Conservation (phyloP, 2,888 invertebrate species). For the Drosophila neotestacea region DNA sequence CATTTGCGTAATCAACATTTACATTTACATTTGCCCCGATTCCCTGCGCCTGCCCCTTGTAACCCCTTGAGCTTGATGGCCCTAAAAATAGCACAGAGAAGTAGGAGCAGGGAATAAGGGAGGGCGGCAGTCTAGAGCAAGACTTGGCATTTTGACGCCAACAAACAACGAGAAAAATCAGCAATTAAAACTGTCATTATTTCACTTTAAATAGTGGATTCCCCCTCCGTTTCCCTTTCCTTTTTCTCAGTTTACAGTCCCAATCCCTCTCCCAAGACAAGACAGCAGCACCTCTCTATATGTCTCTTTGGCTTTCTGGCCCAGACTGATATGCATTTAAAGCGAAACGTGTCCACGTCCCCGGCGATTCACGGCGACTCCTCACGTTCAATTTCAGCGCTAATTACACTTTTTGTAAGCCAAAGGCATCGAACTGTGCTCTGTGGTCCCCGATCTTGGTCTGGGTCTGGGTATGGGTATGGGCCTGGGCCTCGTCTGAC, state of each 20-base stretch:
- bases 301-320: slow-evolving; percentile 1
- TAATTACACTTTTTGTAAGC: slow-evolving; percentile 83
- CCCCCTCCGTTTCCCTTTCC: not conserved
- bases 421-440: slow-evolving; percentile 55
- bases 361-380: slow-evolving; percentile 44
- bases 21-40: slow-evolving; percentile 37
- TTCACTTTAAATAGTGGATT: slow-evolving; percentile 71
- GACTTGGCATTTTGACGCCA: slow-evolving; percentile 73
- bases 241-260: too few relatives aligned
- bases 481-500: slow-evolving; percentile 21
- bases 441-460: not conserved
- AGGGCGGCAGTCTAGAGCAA: slow-evolving; percentile 32
- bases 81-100: slow-evolving; percentile 59
- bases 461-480: not conserved
- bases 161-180: slow-evolving; percentile 66
- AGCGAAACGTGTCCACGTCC: slow-evolving; percentile 75
- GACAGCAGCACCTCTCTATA: slow-evolving; percentile 4
- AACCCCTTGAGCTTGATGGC: slow-evolving; percentile 12
- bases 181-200: slow-evolving; percentile 81
- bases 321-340: slow-evolving; percentile 78
- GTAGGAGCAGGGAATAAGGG: slow-evolving; percentile 1
- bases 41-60: not conserved
- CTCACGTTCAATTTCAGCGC: slow-evolving; percentile 80
- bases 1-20: slow-evolving; percentile 76
- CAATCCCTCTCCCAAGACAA: slow-evolving; percentile 15